Evolutionary conservation across 2,113 vertebrate genomes (phyloP), one percentile per base, ranked within the genome.

Genomic region (Natator depressus): DNA sequence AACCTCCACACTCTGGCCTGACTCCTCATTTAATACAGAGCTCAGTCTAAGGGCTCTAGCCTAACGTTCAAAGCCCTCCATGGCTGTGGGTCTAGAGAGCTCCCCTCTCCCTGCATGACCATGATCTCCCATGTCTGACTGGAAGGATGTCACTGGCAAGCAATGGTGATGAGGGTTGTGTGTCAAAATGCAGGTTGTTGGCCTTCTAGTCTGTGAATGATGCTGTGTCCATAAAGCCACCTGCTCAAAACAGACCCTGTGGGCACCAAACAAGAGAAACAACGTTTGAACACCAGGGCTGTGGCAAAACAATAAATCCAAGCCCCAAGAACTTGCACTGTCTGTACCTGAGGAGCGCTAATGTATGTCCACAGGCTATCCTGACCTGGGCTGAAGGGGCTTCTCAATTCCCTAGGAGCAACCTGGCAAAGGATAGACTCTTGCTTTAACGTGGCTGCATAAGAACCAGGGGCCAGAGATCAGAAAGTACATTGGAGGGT

Each of bases 1-100:
- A 42, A 42, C 42, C 78, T 87, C 89, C 85, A 89, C 54, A 2
- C 92, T 3, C 47, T 86, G 93, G 62, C 10, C 80, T 53, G 5
- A 31, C 8, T 91, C 49, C 50, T 46, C n/a, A 17, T 25, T 55
- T 59, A 81, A 72, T 42, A 76, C 72, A 95, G 80, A 87, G 82
- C 5, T 80, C 94, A 85, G 91, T 54, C 93, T 94, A 96, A 96
- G 93, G 89, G 93, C 94, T 96, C 95, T 93, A 92, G 54, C 84
- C 91, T 4, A 53, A 14, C 75, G 79, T 35, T 78, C 65, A 2
- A 13, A 87, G 59, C n/a, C 78, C 62, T 92, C 82, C 47, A 24
- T 80, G 54, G 17, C 80, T 4, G 9, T 20, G 25, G n/a, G 53
- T 50, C 50, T 46, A 47, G 19, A 47, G 19, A 47, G 1, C 81